These are phyloP conservation scores for Cheirogaleus medius DNA, from an alignment of 2,113 vertebrate species.

Conservation along the genomic window DNA sequence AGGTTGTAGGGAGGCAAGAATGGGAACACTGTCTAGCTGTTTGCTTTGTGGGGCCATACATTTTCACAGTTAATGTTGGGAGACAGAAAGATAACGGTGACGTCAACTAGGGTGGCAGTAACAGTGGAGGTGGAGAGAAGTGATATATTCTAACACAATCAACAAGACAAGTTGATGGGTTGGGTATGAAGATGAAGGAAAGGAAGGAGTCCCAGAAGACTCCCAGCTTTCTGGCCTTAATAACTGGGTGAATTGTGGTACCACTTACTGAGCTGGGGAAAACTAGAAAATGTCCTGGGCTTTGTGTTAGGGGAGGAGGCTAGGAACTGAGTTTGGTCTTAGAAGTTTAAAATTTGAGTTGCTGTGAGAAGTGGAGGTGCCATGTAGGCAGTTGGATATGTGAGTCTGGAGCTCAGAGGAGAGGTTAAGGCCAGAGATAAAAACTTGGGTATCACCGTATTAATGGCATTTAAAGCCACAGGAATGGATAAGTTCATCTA, in stretches of 20 bases:
- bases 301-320: neutral
- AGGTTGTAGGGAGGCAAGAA: neutral
- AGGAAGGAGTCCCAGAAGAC: neutral
- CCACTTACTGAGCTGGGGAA: neutral
- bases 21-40: neutral
- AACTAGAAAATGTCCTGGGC: neutral
- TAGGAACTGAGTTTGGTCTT: neutral
- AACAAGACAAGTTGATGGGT: neutral
- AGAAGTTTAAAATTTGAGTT: neutral
- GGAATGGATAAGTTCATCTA: neutral
- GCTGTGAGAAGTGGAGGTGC: neutral
- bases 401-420: neutral
- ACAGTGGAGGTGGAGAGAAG: neutral
- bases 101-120: neutral
- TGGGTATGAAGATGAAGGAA: constrained; percentile 11
- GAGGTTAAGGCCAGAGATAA: neutral
- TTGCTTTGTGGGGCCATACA: neutral
- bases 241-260: neutral
- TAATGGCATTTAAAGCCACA: neutral
- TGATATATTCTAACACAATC: neutral
- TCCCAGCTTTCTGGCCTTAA: neutral
- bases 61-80: neutral
- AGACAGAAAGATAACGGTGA: neutral
- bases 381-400: neutral
- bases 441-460: neutral